Evolutionary conservation across 2,113 vertebrate species (phyloP).

Genomic region (Tretioscincus oriximinensis): DNA sequence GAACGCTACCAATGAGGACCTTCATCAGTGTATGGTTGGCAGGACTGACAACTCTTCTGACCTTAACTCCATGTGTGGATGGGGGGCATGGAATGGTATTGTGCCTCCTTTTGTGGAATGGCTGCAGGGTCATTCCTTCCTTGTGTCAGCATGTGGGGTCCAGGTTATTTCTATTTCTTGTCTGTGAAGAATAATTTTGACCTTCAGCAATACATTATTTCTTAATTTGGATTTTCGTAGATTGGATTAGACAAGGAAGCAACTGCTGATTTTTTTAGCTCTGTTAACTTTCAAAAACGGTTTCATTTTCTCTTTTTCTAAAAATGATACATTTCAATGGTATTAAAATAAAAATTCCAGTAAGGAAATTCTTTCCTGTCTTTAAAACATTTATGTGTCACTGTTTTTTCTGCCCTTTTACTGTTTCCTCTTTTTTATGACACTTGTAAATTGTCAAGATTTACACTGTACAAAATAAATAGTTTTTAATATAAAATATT

Average conservation of each 20-base stretch:
- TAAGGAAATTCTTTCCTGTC: not conserved
- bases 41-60: too few species aligned
- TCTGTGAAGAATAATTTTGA: too few species aligned
- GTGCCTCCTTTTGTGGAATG: too few species aligned
- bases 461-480: constrained; percentile 28
- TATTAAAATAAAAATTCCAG: not conserved
- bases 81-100: too few species aligned
- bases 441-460: constrained; percentile 21
- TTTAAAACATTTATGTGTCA: constrained; percentile 19
- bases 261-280: not conserved
- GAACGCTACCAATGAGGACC: too few species aligned
- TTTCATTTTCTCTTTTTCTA: not conserved
- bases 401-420: constrained; percentile 24
- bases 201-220: not conserved
- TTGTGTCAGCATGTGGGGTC: too few species aligned
- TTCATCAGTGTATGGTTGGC: too few species aligned
- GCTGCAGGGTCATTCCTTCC: too few species aligned
- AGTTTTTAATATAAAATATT: constrained; percentile 44
- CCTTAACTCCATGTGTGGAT: too few species aligned
- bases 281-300: not conserved
- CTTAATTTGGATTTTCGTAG: not conserved
- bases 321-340: not conserved
- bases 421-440: constrained; percentile 22
- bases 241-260: not conserved
- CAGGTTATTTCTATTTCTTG: too few species aligned